Evolutionary conservation across 1,140 invertebrate species (phyloP).

Genomic region (Heterodera schachtii): DNA sequence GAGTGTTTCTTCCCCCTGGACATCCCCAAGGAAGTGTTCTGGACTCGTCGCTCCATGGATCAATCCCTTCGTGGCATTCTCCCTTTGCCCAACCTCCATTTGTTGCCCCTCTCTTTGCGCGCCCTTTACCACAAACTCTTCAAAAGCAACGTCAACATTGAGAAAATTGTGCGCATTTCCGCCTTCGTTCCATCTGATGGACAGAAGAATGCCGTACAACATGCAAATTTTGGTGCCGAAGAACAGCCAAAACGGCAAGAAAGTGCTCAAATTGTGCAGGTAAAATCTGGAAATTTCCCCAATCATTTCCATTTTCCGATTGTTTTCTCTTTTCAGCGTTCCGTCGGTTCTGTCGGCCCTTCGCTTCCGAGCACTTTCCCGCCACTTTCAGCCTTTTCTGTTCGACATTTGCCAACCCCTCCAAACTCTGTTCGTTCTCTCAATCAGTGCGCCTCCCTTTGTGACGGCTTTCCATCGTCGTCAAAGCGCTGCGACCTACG

Average conservation of each 20-base stretch:
- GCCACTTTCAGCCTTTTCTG: not conserved
- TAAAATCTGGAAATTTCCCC: too few species aligned
- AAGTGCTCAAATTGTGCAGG: too few species aligned
- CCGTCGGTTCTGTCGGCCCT: not conserved
- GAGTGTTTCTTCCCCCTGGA: conserved; percentile 52
- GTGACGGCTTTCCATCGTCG: too few species aligned
- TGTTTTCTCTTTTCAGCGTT: too few species aligned
- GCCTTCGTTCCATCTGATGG: not conserved
- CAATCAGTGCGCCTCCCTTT: not conserved
- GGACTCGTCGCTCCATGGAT: conserved; percentile 44
- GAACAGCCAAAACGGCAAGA: too few species aligned
- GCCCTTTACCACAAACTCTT: conserved; percentile 51
- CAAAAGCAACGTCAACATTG: not conserved
- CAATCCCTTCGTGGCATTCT: conserved; percentile 42
- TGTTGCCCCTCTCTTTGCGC: conserved; percentile 44
- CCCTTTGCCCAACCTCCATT: conserved; percentile 51
- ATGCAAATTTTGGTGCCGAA: too few species aligned
- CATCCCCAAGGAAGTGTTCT: conserved; percentile 52
- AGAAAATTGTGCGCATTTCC: not conserved
- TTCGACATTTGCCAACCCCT: not conserved
- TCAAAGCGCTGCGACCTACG: not conserved
- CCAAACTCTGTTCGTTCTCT: not conserved
- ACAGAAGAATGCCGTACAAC: too few species aligned
- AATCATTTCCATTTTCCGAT: too few species aligned
- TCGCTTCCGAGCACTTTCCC: not conserved